These are phyloP conservation scores for Himalopsyche phryganea DNA, from an alignment of 1,140 invertebrate species.

Conservation along the genomic window DNA sequence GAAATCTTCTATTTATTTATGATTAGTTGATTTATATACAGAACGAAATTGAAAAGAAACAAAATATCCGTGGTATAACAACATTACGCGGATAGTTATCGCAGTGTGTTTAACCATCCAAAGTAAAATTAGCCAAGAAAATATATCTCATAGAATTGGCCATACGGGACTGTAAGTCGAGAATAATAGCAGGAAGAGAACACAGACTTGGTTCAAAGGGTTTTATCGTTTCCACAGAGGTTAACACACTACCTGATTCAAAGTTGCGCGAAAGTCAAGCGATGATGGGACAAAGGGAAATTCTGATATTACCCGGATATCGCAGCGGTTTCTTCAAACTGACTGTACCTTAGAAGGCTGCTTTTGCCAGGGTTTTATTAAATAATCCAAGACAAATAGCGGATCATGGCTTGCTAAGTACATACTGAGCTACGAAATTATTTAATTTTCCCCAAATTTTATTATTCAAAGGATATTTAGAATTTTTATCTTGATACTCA, in stretches of 20 bases:
- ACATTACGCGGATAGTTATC: no score
- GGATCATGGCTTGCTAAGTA: slow-evolving; percentile 5
- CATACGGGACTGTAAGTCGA: slow-evolving; percentile 10
- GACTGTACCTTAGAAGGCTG: not conserved
- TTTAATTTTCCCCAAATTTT: no score
- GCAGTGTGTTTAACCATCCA: not conserved
- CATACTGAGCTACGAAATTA: not conserved
- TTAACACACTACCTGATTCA: slow-evolving; percentile 26
- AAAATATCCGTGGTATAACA: no score
- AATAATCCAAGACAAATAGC: no score
- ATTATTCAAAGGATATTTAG: no score
- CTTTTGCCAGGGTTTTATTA: not conserved
- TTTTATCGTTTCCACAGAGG: slow-evolving; percentile 25
- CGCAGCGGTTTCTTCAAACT: slow-evolving; percentile 1
- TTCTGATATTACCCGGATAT: not conserved
- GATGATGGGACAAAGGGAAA: slow-evolving; percentile 1
- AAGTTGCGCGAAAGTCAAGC: slow-evolving; percentile 9
- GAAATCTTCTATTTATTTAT: no score
- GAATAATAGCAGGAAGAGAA: slow-evolving; percentile 6
- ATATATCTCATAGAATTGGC: slow-evolving; percentile 16
- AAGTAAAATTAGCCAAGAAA: slow-evolving; percentile 28
- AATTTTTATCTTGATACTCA: no score
- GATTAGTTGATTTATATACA: no score
- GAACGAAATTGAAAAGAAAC: no score
- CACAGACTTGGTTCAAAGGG: slow-evolving; percentile 4